Evolutionary conservation across 2,888 invertebrate genomes (phyloP), one percentile per base, ranked within the genome.

Genomic region (Ectemnius lituratus): DNA sequence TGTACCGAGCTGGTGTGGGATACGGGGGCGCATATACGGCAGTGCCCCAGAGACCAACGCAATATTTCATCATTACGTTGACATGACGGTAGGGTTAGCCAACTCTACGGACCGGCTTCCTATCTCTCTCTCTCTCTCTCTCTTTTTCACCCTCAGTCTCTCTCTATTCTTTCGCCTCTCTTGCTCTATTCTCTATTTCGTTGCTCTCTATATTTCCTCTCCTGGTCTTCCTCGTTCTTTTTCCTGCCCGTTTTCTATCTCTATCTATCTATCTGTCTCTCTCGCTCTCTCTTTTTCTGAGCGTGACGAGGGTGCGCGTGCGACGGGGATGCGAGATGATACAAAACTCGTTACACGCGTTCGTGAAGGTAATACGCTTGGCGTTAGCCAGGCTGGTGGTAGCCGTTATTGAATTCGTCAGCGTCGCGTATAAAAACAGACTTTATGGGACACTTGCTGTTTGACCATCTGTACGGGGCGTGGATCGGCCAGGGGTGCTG

Each of bases 51-150:
- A 79, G 78, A 84, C 78, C 79, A 71, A 74, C 77, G 86, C 87
- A 86, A 90, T 90, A 90, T 90, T 90, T 90, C 90, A 90, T 90
- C 90, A 90, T 90, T 90, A 90, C 83, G 73, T 84, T 85, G 89
- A 89, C 89, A 88, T 79, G 85, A 84, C 74, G 87, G 85, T 88
- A 89, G 89, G 89, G 88, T 89, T 89, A 87, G 85, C 82, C 81
- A 77, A 65, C 67, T 81, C 73, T 23, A 3, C 3, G 23, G 0
- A 23, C 3, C 2, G 23, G 23, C 23, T 23, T 63, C 78, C 78
- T 65, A 64, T 67, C 73, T 63, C 71, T 62, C 67, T 66, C 69
- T 71, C 63, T 65, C 65, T 28, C 72, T 74, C 75, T 62, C 58
- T 62, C 56, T 37, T 18, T 52, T 37, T 27, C 67, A 18, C 20